These are phyloP conservation scores for Glaucidium brasilianum DNA, from an alignment of 2,113 vertebrate species.

Conservation along the genomic window DNA sequence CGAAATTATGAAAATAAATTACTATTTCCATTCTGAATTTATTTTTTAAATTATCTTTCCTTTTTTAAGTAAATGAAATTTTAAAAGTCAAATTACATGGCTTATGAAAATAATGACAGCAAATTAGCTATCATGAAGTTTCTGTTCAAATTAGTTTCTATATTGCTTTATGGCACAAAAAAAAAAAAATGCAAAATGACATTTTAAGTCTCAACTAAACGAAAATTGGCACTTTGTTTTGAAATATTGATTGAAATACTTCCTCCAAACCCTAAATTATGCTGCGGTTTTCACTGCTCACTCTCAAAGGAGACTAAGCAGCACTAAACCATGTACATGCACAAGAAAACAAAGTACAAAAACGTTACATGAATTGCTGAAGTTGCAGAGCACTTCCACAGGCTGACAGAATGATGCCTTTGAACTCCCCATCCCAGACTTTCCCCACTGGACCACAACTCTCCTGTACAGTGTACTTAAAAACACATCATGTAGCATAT, in stretches of 20 bases:
- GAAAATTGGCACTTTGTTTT: background rate
- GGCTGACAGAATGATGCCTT: background rate
- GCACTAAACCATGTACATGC: background rate
- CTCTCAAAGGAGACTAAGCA: background rate
- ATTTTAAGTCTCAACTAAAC: background rate
- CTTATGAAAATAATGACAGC: background rate
- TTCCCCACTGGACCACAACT: background rate
- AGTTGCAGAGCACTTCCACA: background rate
- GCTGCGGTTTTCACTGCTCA: background rate
- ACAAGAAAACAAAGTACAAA: background rate
- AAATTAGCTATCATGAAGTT: background rate
- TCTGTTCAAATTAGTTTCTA: background rate
- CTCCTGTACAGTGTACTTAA: background rate
- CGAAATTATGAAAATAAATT: background rate
- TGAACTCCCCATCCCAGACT: background rate
- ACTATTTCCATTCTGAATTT: background rate
- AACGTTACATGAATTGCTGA: accelerated
- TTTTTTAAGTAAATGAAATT: background rate
- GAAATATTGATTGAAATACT: background rate
- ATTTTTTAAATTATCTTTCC: background rate
- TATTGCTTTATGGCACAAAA: background rate
- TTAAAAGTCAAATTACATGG: background rate
- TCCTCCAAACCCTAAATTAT: background rate
- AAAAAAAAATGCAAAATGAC: background rate
- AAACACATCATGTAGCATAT: accelerated